Percentiles rank a stretch among this genome's conserved stretches.
These are phyloP conservation scores for Lamellibrachia satsuma DNA, from an alignment of 2,888 invertebrate species.

Conservation along the genomic window DNA sequence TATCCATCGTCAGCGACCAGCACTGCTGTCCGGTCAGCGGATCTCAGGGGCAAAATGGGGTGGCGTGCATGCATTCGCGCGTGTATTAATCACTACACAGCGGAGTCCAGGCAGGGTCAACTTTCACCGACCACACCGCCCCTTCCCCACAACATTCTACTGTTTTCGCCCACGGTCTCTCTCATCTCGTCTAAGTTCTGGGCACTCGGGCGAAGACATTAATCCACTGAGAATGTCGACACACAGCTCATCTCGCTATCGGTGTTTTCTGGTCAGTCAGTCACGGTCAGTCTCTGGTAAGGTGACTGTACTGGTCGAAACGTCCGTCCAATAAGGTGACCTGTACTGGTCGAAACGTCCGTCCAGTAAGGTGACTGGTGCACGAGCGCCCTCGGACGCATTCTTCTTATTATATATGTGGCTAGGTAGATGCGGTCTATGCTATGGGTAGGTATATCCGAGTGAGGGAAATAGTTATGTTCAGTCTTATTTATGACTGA, in stretches of 20 bases:
- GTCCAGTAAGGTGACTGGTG: too few relatives aligned
- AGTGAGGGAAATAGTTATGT: too few relatives aligned
- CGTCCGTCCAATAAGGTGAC: background rate
- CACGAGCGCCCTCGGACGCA: too few relatives aligned
- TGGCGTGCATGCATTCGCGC: background rate
- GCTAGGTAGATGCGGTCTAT: too few relatives aligned
- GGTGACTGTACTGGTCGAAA: background rate
- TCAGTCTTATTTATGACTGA: too few relatives aligned
- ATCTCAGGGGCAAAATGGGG: background rate
- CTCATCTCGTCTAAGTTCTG: background rate
- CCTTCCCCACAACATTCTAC: background rate
- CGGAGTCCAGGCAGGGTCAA: background rate
- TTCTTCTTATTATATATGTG: too few relatives aligned
- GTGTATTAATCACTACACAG: background rate
- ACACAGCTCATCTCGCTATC: background rate
- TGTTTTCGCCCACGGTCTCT: background rate
- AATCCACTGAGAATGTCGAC: background rate
- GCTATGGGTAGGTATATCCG: too few relatives aligned
- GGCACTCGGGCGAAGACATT: background rate
- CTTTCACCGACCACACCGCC: background rate
- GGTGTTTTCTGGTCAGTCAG: background rate
- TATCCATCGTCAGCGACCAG: background rate
- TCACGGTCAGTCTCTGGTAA: background rate
- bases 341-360: background rate
- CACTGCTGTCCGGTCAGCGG: background rate